Conservation (phyloP, 2,797 vertebrate genomes). For the Nasua narica region DNA sequence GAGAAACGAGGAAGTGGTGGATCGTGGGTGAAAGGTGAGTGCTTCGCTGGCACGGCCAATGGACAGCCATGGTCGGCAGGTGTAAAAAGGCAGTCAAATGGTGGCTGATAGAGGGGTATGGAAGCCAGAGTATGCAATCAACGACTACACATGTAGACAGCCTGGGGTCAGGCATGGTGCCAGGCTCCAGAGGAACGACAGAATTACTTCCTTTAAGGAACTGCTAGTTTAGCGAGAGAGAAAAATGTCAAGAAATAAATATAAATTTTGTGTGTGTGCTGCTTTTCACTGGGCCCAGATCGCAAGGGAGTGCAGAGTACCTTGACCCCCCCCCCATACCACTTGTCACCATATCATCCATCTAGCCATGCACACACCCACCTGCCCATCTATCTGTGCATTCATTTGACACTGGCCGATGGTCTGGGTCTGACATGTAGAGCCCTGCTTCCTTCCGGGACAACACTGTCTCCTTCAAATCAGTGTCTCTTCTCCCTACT, state of each 20-base stretch:
- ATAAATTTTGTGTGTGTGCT: not conserved
- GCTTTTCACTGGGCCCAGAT: not conserved
- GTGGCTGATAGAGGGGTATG: not conserved
- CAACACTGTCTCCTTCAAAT: not conserved
- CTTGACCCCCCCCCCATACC: not conserved
- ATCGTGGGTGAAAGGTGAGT: not conserved
- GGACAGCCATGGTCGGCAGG: not conserved
- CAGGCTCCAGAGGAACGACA: not conserved
- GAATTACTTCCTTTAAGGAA: not conserved
- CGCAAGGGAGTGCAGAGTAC: not conserved
- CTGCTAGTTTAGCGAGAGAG: not conserved
- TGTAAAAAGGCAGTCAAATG: not conserved
- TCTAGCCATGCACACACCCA: not conserved
- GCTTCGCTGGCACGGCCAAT: not conserved
- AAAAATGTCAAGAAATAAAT: conserved; percentile 34
- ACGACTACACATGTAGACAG: not conserved
- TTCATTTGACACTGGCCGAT: not conserved
- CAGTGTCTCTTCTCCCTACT: not conserved
- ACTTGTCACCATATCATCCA: not conserved
- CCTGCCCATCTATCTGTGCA: not conserved
- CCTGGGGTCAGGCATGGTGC: not conserved
- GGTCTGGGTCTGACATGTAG: not conserved
- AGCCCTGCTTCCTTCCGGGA: not conserved
- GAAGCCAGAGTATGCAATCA: not conserved
- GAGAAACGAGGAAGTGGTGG: not conserved